phyloP scores from a whole-genome alignment of 2,888 invertebrate species.

The Autographa pulchrina region DNA sequence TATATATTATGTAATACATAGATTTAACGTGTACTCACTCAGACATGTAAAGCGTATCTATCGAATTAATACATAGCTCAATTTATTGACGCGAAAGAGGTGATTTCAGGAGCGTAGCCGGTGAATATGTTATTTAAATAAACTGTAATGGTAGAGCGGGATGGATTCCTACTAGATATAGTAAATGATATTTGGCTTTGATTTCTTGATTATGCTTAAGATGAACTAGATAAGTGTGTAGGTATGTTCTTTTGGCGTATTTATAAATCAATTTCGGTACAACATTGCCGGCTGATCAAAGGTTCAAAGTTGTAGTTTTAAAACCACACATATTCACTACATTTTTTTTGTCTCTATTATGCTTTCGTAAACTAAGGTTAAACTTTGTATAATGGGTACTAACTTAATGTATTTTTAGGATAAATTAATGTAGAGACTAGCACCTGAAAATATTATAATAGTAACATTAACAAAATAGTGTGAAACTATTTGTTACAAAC shows the following conservation, averaged over 20 bases:
- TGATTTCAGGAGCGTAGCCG: neutral
- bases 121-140: neutral
- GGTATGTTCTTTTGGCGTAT: too few relatives aligned
- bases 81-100: neutral
- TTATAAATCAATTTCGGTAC: too few relatives aligned
- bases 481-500: constrained; percentile 27
- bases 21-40: constrained; percentile 1
- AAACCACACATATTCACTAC: too few relatives aligned
- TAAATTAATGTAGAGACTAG: neutral
- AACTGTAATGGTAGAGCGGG: neutral
- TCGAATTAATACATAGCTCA: neutral
- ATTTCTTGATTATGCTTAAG: too few relatives aligned
- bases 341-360: too few relatives aligned
- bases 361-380: neutral
- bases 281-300: too few relatives aligned
- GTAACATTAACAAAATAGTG: neutral
- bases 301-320: too few relatives aligned
- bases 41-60: neutral
- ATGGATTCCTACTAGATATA: neutral
- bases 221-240: too few relatives aligned
- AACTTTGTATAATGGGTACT: too few relatives aligned
- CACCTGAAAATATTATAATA: constrained; percentile 1
- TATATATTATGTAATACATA: constrained; percentile 10
- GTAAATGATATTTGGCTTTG: neutral
- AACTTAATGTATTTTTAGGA: too few relatives aligned